A percentile compares a stretch with the other conserved stretches of the same genome.
phyloP scores from a whole-genome alignment of 2,797 vertebrate genomes.

The Aulostomus chinensis region DNA sequence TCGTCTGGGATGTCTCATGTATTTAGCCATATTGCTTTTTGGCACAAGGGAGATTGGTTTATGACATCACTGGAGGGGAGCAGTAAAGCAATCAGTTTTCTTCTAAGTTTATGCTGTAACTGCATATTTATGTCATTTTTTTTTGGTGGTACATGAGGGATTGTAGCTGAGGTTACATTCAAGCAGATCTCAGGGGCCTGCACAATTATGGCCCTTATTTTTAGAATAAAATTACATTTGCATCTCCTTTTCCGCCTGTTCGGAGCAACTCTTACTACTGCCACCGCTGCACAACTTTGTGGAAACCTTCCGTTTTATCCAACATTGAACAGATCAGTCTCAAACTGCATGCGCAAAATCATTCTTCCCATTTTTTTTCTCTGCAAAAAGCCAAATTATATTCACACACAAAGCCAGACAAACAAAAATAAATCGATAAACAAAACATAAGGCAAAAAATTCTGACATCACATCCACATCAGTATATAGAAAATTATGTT shows the following conservation, averaged over 20 bases:
- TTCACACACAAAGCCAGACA: too few relatives aligned
- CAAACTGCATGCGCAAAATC: too few relatives aligned
- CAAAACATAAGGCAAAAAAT: too few relatives aligned
- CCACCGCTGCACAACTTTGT: too few relatives aligned
- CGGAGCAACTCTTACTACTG: background rate
- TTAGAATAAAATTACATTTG: slow-evolving; percentile 1
- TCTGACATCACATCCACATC: too few relatives aligned
- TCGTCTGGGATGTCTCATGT: background rate
- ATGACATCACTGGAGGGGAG: background rate
- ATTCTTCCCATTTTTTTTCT: too few relatives aligned
- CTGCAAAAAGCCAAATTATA: too few relatives aligned
- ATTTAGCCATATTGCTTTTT: background rate
- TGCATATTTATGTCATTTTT: background rate
- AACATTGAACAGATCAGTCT: too few relatives aligned
- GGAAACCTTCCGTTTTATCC: too few relatives aligned
- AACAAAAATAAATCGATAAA: too few relatives aligned
- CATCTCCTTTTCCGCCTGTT: background rate
- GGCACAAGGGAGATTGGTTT: background rate
- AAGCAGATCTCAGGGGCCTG: background rate
- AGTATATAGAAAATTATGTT: too few relatives aligned
- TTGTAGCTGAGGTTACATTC: slow-evolving; percentile 14
- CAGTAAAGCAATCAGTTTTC: background rate
- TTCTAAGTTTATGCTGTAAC: background rate
- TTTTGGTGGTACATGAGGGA: too few relatives aligned
- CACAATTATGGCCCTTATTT: background rate